These are phyloP conservation scores for Macroramphosus scolopax DNA, from an alignment of 2,797 vertebrate genomes.

Conservation along the genomic window DNA sequence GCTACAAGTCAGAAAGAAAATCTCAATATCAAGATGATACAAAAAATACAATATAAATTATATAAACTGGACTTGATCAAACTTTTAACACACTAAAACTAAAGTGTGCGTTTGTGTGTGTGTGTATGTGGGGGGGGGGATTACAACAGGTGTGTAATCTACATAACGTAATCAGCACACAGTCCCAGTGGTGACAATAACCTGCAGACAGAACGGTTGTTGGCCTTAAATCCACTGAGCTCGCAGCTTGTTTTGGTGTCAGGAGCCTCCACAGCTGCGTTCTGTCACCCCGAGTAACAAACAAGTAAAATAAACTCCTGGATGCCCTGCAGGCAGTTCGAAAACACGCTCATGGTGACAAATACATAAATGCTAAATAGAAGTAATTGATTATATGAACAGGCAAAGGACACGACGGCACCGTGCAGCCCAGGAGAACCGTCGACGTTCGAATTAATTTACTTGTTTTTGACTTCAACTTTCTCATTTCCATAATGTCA, in stretches of 20 bases:
- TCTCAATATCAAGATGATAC: too few species aligned
- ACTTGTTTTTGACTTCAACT: conserved; percentile 26
- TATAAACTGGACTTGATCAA: too few species aligned
- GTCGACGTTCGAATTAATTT: conserved; percentile 40
- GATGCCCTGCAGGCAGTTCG: too few species aligned
- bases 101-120: too few species aligned
- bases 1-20: too few species aligned
- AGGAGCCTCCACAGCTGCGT: background rate
- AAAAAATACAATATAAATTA: too few species aligned
- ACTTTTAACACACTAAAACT: too few species aligned
- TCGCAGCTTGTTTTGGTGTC: conserved; percentile 25
- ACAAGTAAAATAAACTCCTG: too few species aligned
- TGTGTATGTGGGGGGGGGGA: conserved; percentile 2
- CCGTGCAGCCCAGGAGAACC: conserved; percentile 20
- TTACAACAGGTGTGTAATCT: conserved; percentile 64
- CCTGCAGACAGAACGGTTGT: conserved; percentile 40
- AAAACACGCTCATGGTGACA: too few species aligned
- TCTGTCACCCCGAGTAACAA: background rate
- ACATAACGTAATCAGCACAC: conserved; percentile 64
- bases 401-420: conserved; percentile 19
- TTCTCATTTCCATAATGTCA: too few species aligned
- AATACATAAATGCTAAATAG: too few species aligned
- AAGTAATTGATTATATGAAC: conserved; percentile 52
- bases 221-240: conserved; percentile 40
- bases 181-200: conserved; percentile 63